Conservation (phyloP, 2,888 invertebrate species). For the Drosophila cracens region DNA sequence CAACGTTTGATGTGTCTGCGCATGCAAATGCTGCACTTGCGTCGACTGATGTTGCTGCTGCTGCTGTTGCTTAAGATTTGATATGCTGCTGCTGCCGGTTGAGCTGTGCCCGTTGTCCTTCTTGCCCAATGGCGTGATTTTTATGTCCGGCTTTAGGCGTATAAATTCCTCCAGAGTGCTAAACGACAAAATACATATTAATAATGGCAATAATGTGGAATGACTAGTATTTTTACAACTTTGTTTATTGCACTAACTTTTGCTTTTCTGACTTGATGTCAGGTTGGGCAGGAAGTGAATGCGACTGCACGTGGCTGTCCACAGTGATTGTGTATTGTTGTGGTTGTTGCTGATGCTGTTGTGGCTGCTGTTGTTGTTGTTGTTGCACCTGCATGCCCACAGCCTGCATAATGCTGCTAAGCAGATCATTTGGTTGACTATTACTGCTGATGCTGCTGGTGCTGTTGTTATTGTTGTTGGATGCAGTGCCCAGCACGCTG, state of each 20-base stretch:
- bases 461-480: slow-evolving; percentile 3
- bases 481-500: slow-evolving; percentile 58
- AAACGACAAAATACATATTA: slow-evolving; percentile 3
- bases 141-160: slow-evolving; percentile 84
- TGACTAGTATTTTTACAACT: not conserved
- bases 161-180: slow-evolving; percentile 84
- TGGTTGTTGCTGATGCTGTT: slow-evolving; percentile 34
- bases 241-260: slow-evolving; percentile 67
- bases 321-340: slow-evolving; percentile 85
- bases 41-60: slow-evolving; percentile 33
- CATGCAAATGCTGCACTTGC: slow-evolving; percentile 44
- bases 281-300: slow-evolving; percentile 21
- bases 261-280: slow-evolving; percentile 80
- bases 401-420: slow-evolving; percentile 84
- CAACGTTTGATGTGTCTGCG: slow-evolving; percentile 52
- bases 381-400: slow-evolving; percentile 83
- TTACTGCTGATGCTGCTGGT: slow-evolving; percentile 6
- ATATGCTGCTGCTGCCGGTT: not conserved
- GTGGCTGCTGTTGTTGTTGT: slow-evolving; percentile 67
- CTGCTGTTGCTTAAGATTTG: slow-evolving; percentile 38
- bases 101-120: slow-evolving; percentile 35
- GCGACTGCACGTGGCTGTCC: slow-evolving; percentile 72
- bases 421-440: slow-evolving; percentile 77
- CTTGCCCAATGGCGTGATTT: slow-evolving; percentile 81
- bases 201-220: not conserved